Evolutionary conservation across 2,888 invertebrate species (phyloP).

Genomic region (Drosophila engyochracea): DNA sequence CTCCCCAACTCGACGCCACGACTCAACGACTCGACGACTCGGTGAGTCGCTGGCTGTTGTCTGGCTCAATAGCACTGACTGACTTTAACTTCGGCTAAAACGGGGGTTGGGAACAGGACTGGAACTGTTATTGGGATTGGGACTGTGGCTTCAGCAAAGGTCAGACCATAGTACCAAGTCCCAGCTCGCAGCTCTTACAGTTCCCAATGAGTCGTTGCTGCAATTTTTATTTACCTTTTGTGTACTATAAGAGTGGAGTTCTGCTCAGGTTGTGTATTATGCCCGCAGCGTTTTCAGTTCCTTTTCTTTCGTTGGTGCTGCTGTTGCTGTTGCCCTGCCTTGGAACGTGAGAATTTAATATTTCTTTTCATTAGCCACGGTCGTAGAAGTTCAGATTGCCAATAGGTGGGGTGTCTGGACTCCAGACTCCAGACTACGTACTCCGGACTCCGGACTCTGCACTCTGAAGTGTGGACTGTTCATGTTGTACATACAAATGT

Average conservation of each 20-base stretch:
- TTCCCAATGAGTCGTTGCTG: constrained; percentile 51
- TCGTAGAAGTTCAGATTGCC: constrained; percentile 35
- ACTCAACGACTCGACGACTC: constrained; percentile 14
- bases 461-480: constrained; percentile 15
- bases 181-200: constrained; percentile 28
- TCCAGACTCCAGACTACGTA: constrained; percentile 6
- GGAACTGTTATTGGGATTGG: constrained; percentile 4
- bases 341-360: constrained; percentile 81
- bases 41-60: constrained; percentile 21
- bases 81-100: constrained; percentile 46
- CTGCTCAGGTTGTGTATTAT: constrained; percentile 59
- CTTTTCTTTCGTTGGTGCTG: constrained; percentile 39
- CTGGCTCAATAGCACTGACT: constrained; percentile 68
- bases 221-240: constrained; percentile 79
- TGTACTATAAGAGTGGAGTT: constrained; percentile 63
- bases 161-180: constrained; percentile 58
- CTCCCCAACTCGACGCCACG: neutral
- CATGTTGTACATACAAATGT: constrained; percentile 32
- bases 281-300: constrained; percentile 50
- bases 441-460: neutral
- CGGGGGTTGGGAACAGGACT: constrained; percentile 7
- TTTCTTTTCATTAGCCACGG: constrained; percentile 78
- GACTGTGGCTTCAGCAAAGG: constrained; percentile 61
- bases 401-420: constrained; percentile 3
- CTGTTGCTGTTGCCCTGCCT: constrained; percentile 43